Base-by-base conservation (phyloP, 1,140 invertebrate genomes). In the Alviniconcha marisindica region DNA sequence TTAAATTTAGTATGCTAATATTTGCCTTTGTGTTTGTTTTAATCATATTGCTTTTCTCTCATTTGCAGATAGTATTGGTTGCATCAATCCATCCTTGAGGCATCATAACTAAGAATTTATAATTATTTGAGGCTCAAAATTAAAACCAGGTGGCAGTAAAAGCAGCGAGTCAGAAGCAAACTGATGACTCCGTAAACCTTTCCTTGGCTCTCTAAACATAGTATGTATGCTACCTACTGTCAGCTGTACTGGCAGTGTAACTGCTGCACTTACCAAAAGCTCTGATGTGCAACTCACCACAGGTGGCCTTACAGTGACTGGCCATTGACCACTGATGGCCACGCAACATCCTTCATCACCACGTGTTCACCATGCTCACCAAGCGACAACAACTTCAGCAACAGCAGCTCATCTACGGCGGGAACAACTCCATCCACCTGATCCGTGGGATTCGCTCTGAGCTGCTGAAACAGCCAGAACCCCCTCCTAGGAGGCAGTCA, bases 381-480 rank as follows among this genome's bases (percentile, higher is more conserved):
- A 76, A 76, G 38, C 73, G 73, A 28, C 73, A 76, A 33, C 73
- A 76, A 42, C 73, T 76, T 21, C 73, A 51, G 10, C 73, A 76
- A 24, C 73, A 76, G 73, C 73, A 76, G 73, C 73, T 76, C 73
- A 76, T 76, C 73, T 76, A 76, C 12, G 73, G 40, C 18, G 73
- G 73, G 21, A 51, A 42, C 40, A 48, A 51, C 73, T 14, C 40
- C n/a, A 31, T 76, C 14, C 71, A 36, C 24, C 73, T 42, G 2
- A n/a, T 76, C 42, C 73, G 44, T 31, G 73, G 73, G 44, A 54
- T 76, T 24, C 40, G 44, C 24, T 51, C 73, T 31, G 44, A 76
- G 40, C 73, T 76, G 24, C 1, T 51, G 42, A 48, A 31, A 33
- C 73, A 76, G 28, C 3, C 73, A 3, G 73, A 76, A 14, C 1